Conservation (phyloP, 2,113 vertebrate genomes). For the Scatophagus argus region DNA sequence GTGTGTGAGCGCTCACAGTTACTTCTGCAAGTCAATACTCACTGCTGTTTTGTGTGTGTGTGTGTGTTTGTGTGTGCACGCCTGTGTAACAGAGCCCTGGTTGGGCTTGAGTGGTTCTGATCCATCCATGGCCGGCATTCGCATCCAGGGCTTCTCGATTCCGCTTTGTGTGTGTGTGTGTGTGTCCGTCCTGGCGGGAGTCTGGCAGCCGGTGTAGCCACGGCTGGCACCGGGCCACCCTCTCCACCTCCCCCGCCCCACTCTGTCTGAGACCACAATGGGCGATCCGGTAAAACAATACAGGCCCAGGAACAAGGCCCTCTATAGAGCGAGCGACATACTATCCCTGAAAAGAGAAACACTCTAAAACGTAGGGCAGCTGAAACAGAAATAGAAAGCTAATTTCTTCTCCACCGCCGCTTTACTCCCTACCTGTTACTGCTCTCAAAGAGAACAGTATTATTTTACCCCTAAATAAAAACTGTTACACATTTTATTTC, state of each 20-base stretch:
- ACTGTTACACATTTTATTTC: not conserved
- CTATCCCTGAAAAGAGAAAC: constrained; percentile 80
- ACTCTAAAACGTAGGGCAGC: constrained; percentile 61
- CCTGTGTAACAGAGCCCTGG: constrained; percentile 69
- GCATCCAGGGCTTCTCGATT: constrained; percentile 70
- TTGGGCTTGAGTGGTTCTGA: constrained; percentile 73
- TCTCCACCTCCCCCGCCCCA: constrained; percentile 27
- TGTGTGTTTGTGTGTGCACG: constrained; percentile 22
- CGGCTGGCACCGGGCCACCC: constrained; percentile 75
- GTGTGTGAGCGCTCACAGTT: constrained; percentile 11
- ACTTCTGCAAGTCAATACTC: constrained; percentile 22
- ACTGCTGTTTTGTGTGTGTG: constrained; percentile 24
- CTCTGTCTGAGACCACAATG: constrained; percentile 84
- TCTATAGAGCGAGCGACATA: constrained; percentile 81
- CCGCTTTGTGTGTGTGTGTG: constrained; percentile 46
- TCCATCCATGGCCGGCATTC: constrained; percentile 61
- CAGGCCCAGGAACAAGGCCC: constrained; percentile 82
- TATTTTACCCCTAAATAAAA: not conserved
- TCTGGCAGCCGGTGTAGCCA: constrained; percentile 73
- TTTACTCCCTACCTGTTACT: constrained; percentile 46
- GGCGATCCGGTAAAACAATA: constrained; percentile 85
- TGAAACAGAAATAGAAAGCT: constrained; percentile 61
- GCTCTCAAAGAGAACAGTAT: constrained; percentile 18
- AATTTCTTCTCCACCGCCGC: constrained; percentile 55
- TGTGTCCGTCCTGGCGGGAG: constrained; percentile 56